These are phyloP conservation scores for Tethea ocularis DNA, from an alignment of 2,888 invertebrate species.

Conservation along the genomic window DNA sequence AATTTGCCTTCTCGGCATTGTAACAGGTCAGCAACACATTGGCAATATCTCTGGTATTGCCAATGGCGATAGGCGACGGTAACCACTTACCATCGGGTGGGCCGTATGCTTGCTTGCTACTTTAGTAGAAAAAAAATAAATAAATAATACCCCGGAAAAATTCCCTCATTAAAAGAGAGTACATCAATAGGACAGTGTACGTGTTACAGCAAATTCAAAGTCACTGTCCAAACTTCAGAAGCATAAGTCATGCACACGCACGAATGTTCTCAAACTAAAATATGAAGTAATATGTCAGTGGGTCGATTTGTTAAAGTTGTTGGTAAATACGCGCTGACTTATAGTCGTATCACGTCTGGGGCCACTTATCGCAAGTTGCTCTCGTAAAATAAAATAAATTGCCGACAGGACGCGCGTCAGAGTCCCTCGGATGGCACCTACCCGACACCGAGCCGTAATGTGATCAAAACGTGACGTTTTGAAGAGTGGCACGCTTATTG, in stretches of 20 bases:
- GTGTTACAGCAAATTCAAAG: neutral
- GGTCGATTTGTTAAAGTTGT: slow-evolving; percentile 34
- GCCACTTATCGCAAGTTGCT: slow-evolving; percentile 62
- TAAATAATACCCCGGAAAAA: too few species aligned
- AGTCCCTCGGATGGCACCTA: slow-evolving; percentile 18
- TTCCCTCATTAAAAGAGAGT: neutral
- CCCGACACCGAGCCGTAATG: slow-evolving; percentile 7
- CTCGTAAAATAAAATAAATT: slow-evolving; percentile 72
- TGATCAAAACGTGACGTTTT: slow-evolving; percentile 9
- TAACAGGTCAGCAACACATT: too few species aligned
- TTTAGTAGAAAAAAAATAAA: too few species aligned
- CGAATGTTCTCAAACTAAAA: slow-evolving; percentile 19
- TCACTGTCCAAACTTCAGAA: neutral
- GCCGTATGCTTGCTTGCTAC: too few species aligned
- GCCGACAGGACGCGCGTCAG: slow-evolving; percentile 43
- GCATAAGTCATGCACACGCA: slow-evolving; percentile 12
- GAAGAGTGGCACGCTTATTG: slow-evolving; percentile 4
- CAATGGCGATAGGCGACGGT: too few species aligned
- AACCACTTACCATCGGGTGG: too few species aligned
- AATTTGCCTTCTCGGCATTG: too few species aligned
- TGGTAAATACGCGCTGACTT: slow-evolving; percentile 35
- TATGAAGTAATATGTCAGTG: slow-evolving; percentile 23
- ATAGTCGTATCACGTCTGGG: slow-evolving; percentile 57
- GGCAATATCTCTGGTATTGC: too few species aligned
- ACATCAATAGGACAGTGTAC: neutral